These are phyloP conservation scores for Chionis minor DNA, from an alignment of 2,113 vertebrate genomes.

Conservation along the genomic window DNA sequence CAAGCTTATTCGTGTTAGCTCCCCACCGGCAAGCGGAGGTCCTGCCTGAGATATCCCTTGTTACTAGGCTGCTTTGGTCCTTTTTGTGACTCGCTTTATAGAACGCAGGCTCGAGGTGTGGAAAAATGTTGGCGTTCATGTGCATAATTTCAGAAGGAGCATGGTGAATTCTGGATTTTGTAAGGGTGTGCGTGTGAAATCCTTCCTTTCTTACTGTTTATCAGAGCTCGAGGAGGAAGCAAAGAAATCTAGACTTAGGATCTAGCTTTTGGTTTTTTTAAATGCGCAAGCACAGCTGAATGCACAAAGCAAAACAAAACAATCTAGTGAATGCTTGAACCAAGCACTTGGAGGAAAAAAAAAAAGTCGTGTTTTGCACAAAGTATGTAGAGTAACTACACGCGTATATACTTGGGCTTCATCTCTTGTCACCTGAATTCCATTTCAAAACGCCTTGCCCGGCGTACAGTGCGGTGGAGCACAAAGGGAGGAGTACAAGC, in stretches of 20 bases:
- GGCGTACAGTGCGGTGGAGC: accelerated
- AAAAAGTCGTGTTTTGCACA: neutral
- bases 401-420: accelerated
- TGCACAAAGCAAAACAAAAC: neutral
- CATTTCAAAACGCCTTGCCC: accelerated
- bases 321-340: accelerated
- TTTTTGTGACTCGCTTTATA: neutral
- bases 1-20: neutral
- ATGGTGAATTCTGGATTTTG: neutral
- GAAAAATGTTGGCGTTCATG: neutral
- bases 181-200: neutral
- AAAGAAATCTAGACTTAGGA: neutral
- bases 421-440: neutral
- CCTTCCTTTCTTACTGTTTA: neutral
- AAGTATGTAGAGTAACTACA: accelerated
- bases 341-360: accelerated
- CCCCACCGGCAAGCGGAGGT: accelerated
- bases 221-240: neutral
- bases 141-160: neutral
- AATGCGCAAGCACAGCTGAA: neutral
- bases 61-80: neutral
- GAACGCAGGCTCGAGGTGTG: neutral
- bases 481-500: accelerated
- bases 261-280: neutral
- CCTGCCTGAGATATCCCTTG: accelerated